A percentile compares a stretch with the other conserved stretches of the same genome.
Conservation (phyloP, 2,797 vertebrate species). For the Pipistrellus pipistrellus region DNA sequence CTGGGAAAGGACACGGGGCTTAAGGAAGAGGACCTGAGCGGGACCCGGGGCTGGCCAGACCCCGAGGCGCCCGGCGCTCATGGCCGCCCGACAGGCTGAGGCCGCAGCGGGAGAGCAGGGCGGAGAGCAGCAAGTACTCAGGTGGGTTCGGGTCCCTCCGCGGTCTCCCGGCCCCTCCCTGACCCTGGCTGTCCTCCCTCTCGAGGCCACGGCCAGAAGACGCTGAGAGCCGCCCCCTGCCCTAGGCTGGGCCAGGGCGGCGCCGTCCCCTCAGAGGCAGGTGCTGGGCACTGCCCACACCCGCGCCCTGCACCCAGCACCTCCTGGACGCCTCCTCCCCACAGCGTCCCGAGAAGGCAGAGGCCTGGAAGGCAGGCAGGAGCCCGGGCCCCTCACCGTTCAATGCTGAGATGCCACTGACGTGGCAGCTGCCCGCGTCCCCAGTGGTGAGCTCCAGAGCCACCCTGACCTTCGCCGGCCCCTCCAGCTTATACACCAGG, state of each 20-base stretch:
- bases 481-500: conserved; percentile 91
- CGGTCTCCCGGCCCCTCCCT: neutral
- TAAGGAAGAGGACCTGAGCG: neutral
- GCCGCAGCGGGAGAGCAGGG: accelerated
- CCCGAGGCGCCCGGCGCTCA: accelerated
- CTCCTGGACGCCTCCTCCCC: neutral
- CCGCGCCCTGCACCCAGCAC: neutral
- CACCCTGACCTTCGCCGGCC: conserved; percentile 81
- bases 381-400: conserved; percentile 85
- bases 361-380: neutral
- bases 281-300: neutral
- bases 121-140: neutral
- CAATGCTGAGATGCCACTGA: conserved; percentile 76
- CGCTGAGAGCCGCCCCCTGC: accelerated
- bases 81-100: neutral
- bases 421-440: conserved; percentile 79
- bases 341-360: neutral
- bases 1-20: accelerated
- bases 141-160: accelerated
- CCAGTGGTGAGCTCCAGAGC: conserved; percentile 91
- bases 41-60: accelerated
- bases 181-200: neutral
- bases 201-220: accelerated
- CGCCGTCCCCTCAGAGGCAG: neutral
- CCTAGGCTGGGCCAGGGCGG: neutral